Evolutionary conservation across 2,113 vertebrate genomes (phyloP).

Genomic region (Tricholaema leucomelas): DNA sequence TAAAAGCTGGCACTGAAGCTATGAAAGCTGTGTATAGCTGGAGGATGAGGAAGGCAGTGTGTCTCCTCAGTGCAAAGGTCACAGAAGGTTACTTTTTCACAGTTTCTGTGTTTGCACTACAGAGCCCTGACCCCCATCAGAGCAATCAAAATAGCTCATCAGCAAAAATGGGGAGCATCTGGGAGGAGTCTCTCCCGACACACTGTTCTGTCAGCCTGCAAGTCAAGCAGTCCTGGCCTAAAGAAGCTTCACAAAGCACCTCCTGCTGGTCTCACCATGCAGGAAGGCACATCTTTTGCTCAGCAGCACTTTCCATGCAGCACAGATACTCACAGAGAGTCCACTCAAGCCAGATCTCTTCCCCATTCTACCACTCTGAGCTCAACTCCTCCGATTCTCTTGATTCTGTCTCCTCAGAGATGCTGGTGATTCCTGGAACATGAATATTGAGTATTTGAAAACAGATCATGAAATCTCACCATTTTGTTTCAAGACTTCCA

Average conservation of each 20-base stretch:
- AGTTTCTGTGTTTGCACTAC: neutral
- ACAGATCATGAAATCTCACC: neutral
- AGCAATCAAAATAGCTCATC: neutral
- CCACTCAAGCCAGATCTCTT: neutral
- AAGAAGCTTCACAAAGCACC: neutral
- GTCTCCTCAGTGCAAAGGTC: accelerated
- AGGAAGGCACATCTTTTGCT: neutral
- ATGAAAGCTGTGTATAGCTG: neutral
- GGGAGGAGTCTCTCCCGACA: neutral
- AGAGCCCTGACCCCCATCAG: neutral
- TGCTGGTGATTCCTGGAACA: neutral
- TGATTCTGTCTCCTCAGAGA: neutral
- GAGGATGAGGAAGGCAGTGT: neutral
- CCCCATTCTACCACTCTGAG: neutral
- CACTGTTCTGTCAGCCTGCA: neutral
- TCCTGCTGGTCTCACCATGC: neutral
- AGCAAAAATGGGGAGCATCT: neutral
- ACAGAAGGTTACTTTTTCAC: neutral
- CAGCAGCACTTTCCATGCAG: neutral
- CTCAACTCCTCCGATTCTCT: accelerated
- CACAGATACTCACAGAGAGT: neutral
- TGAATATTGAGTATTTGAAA: neutral
- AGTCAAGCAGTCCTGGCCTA: neutral
- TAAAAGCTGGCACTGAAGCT: neutral
- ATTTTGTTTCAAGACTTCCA: neutral